These are phyloP conservation scores for Sebastiscus tertius DNA, from an alignment of 2,797 vertebrate genomes.

Conservation along the genomic window DNA sequence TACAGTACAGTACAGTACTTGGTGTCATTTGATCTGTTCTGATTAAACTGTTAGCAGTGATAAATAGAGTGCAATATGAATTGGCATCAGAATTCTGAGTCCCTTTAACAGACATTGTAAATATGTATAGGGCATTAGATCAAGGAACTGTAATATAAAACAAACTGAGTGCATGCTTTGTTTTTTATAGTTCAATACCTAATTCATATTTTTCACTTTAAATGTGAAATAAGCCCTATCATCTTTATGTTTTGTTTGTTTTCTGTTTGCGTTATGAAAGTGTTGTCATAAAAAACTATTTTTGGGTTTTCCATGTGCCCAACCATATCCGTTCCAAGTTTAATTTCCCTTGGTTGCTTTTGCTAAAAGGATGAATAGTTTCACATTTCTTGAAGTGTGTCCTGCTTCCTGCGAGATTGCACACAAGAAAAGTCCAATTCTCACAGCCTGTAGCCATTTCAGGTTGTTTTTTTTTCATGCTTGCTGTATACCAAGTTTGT, in stretches of 20 bases:
- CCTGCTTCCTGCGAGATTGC: conserved; percentile 29
- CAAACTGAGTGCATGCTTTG: conserved; percentile 97
- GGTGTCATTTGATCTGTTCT: conserved; percentile 87
- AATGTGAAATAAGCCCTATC: conserved; percentile 77
- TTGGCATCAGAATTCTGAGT: conserved; percentile 96
- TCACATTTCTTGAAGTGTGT: conserved; percentile 12
- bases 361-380: conserved; percentile 90
- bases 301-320: conserved; percentile 41
- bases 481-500: conserved; percentile 3
- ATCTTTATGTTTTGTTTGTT: conserved; percentile 59
- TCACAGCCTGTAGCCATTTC: conserved; percentile 8
- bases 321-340: conserved; percentile 30
- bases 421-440: conserved; percentile 5
- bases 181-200: conserved; percentile 85
- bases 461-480: neutral
- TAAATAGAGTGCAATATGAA: conserved; percentile 96
- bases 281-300: conserved; percentile 33
- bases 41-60: conserved; percentile 90
- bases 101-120: conserved; percentile 98
- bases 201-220: conserved; percentile 75
- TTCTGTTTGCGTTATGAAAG: conserved; percentile 44
- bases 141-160: conserved; percentile 82
- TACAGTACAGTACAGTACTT: conserved; percentile 73
- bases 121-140: conserved; percentile 91
- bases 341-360: conserved; percentile 74